phyloP scores from a whole-genome alignment of 2,888 invertebrate species.

The Sceliomorpha sp. region DNA sequence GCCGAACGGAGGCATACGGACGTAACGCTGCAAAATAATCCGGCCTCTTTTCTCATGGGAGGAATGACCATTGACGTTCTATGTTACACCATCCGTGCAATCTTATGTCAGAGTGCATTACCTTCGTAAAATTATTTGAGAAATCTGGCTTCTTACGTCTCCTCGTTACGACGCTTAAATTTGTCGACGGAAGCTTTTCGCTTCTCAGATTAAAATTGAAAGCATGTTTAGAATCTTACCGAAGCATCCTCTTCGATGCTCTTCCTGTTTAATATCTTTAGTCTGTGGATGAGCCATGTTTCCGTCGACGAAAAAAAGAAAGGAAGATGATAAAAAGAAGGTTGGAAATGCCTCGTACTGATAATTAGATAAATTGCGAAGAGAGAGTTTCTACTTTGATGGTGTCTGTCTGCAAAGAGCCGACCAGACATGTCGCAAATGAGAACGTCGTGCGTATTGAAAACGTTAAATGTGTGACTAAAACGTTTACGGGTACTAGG shows the following conservation, averaged over 20 bases:
- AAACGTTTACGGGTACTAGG: conserved; percentile 78
- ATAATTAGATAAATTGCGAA: too few species aligned
- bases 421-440: too few species aligned
- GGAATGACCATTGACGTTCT: conserved; percentile 63
- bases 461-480: conserved; percentile 64
- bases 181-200: too few species aligned
- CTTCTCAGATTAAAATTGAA: too few species aligned
- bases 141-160: too few species aligned
- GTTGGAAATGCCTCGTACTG: neutral
- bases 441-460: conserved; percentile 19
- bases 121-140: conserved; percentile 32
- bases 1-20: conserved; percentile 56
- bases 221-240: too few species aligned
- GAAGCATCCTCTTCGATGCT: too few species aligned
- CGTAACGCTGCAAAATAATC: conserved; percentile 56
- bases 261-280: too few species aligned
- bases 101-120: conserved; percentile 43
- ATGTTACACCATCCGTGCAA: conserved; percentile 36
- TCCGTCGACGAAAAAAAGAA: neutral
- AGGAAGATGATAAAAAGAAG: neutral
- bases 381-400: too few species aligned
- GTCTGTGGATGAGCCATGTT: neutral
- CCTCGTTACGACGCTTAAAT: too few species aligned
- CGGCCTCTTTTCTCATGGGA: conserved; percentile 59
- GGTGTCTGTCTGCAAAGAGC: too few species aligned